Evolutionary conservation across 2,888 invertebrate species (phyloP), one percentile per base, ranked within the genome.

Genomic region (Loripinus fragilis): DNA sequence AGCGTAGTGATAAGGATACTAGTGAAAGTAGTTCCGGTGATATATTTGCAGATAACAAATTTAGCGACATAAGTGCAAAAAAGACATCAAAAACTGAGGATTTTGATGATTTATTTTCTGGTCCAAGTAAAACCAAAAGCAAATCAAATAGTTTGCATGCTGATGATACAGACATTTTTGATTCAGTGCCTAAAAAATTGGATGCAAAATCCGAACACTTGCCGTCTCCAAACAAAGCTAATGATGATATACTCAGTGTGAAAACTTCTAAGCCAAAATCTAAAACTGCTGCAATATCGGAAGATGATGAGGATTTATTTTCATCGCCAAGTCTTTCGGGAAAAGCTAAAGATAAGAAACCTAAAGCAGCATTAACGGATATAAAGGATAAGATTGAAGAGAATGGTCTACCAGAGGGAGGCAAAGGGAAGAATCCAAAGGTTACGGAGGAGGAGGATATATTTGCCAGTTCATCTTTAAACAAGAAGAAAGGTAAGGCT

Each of bases 251-350:
- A 42, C 78, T 76, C 48, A 70, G 68, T 33, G 71, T 74, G 3
- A 80, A 74, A 41, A 75, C 70, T 66, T 42, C 74, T 3, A 85
- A 82, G 65, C 35, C 60, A 2, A 83, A 78, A 55, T 25, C 78
- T 0, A 77, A 82, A 38, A 66, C 80, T 20, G 72, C 75, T 17
- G 72, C 76, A 30, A 73, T 80, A 38, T 64, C 66, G 45, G 78
- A 78, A 45, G 79, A 84, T 73, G 85, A 86, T 50, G 82, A 81
- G 78, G 87, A 87, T 73, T 76, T 88, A 2, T 88, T 88, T 83
- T 72, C 83, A 20, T 73, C 86, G 65, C 55, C 87, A 10, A 71
- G 67, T 30, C 41, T 78, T 30, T 70, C 76, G 25, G 76, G 68
- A 12, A 74, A 74, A 71, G 68, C 48, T 28, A 72, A 72, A 72